Evolutionary conservation across 2,113 vertebrate genomes (phyloP).

Genomic region (Grallaria varia): DNA sequence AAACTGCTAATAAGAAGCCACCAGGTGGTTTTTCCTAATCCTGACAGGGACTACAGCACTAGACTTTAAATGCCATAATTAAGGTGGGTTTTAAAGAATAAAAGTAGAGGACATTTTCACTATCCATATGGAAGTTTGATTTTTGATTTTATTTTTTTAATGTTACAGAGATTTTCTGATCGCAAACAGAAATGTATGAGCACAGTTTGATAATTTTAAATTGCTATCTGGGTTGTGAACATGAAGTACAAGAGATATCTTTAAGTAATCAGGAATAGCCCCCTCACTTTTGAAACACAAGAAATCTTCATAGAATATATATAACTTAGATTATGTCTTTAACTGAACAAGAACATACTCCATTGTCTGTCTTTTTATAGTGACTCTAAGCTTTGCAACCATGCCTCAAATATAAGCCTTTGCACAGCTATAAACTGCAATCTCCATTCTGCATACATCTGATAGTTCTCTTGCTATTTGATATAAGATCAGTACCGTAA

Average conservation of each 20-base stretch:
- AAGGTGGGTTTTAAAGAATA: not conserved
- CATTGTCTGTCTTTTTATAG: not conserved
- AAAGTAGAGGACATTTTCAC: not conserved
- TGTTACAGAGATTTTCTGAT: not conserved
- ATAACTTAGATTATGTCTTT: not conserved
- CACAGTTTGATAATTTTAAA: not conserved
- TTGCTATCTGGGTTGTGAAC: not conserved
- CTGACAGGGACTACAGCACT: not conserved
- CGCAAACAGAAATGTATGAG: not conserved
- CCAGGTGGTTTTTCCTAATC: not conserved
- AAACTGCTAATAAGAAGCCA: not conserved
- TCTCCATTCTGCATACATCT: not conserved
- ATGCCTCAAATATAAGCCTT: not conserved
- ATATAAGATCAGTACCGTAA: not conserved
- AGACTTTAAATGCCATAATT: not conserved
- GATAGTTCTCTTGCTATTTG: not conserved
- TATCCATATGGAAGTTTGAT: not conserved
- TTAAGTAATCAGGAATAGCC: not conserved
- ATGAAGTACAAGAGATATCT: not conserved
- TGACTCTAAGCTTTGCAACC: not conserved
- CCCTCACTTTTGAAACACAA: not conserved
- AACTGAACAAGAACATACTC: not conserved
- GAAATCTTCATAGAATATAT: not conserved
- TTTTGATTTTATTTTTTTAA: not conserved
- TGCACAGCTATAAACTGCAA: not conserved